phyloP scores from a whole-genome alignment of 2,888 invertebrate genomes.

The Leptura quadrifasciata region DNA sequence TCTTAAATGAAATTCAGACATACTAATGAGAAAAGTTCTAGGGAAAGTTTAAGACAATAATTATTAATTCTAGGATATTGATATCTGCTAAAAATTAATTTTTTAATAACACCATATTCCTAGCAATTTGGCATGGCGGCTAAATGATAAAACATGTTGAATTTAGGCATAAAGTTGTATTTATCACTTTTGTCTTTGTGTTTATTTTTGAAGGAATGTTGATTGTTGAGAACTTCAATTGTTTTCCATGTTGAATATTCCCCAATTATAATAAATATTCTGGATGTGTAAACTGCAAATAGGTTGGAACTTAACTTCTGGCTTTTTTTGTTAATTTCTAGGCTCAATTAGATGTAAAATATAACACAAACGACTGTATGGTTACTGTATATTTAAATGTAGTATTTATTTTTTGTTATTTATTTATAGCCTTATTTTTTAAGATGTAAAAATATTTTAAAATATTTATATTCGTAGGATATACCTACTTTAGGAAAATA shows the following conservation, averaged over 20 bases:
- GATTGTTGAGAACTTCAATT: too few relatives aligned
- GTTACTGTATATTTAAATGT: not conserved
- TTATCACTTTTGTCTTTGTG: too few relatives aligned
- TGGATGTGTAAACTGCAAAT: not conserved
- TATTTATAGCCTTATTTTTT: not conserved
- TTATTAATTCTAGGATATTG: too few relatives aligned
- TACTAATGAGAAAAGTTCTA: too few relatives aligned
- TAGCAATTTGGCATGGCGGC: too few relatives aligned
- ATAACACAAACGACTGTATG: not conserved
- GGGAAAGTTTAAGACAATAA: too few relatives aligned
- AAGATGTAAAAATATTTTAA: not conserved
- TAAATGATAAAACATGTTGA: too few relatives aligned
- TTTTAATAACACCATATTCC: too few relatives aligned
- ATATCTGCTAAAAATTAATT: too few relatives aligned
- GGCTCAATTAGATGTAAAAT: not conserved
- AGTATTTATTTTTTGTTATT: slow-evolving; percentile 1
- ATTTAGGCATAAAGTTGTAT: too few relatives aligned
- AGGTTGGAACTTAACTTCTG: not conserved
- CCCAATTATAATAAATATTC: not conserved
- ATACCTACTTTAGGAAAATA: not conserved
- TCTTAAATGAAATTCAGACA: too few relatives aligned
- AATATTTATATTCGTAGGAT: not conserved
- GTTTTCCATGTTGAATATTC: not conserved
- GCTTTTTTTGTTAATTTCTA: not conserved
- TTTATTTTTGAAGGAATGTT: too few relatives aligned